Conservation (phyloP, 2,888 invertebrate species). For the Alentia gelatinosa region DNA sequence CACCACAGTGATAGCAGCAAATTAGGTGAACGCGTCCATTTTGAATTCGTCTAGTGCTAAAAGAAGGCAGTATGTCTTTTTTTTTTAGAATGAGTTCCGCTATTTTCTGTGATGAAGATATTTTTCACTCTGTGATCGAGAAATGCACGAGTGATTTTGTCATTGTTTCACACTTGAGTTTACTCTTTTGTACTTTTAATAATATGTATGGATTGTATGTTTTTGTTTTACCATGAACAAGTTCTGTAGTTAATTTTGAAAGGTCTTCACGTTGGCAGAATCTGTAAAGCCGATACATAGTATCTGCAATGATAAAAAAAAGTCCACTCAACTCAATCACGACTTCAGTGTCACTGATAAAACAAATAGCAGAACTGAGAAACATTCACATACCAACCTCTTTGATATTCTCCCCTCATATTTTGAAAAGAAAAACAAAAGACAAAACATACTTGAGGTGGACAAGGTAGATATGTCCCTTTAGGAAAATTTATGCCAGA, state of each 20-base stretch:
- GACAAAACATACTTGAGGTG: neutral
- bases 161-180: neutral
- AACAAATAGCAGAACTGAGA: neutral
- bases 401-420: neutral
- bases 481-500: neutral
- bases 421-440: neutral
- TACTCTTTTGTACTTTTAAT: neutral
- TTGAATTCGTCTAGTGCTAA: neutral
- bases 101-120: neutral
- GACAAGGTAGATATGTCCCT: neutral
- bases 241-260: neutral
- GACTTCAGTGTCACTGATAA: neutral
- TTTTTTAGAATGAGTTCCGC: neutral
- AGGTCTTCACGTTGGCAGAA: neutral
- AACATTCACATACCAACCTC: neutral
- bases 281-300: neutral
- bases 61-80: slow-evolving; percentile 5
- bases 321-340: neutral
- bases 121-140: neutral
- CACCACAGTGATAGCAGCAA: too few relatives aligned
- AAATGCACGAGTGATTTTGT: slow-evolving; percentile 17
- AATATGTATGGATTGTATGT: neutral
- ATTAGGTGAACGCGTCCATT: too few relatives aligned
- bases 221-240: neutral
- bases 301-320: neutral